phyloP scores from a whole-genome alignment of 2,113 vertebrate genomes.

The Gadus macrocephalus region DNA sequence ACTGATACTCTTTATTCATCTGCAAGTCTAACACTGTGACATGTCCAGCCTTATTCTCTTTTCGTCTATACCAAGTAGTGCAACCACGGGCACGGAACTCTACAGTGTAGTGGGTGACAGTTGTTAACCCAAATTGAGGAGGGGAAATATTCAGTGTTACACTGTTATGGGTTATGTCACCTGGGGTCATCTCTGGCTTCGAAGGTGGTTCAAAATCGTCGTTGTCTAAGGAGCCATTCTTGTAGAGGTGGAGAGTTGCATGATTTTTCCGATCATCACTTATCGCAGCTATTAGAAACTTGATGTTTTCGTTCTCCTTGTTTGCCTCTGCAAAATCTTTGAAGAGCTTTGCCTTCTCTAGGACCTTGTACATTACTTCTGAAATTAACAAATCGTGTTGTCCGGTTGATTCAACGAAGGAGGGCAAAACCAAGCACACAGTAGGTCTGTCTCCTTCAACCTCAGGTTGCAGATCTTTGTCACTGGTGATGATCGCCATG shows the following conservation, averaged over 20 bases:
- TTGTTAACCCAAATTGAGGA: conserved; percentile 30
- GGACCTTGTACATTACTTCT: not conserved
- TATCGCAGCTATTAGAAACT: conserved; percentile 27
- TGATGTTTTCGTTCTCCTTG: conserved; percentile 2
- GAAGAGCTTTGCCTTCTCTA: conserved; percentile 23
- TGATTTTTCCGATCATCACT: not conserved
- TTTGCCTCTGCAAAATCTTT: conserved; percentile 46
- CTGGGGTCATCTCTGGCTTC: conserved; percentile 28
- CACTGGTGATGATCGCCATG: too few species aligned
- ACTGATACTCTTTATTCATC: conserved; percentile 29
- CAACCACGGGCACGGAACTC: conserved; percentile 36
- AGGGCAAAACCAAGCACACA: conserved; percentile 47
- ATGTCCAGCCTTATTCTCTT: not conserved
- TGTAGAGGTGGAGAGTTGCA: conserved; percentile 32
- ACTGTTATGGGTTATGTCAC: too few species aligned
- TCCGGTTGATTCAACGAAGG: conserved; percentile 21
- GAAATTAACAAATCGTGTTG: too few species aligned
- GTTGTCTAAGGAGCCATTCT: not conserved
- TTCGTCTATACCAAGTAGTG: conserved; percentile 28
- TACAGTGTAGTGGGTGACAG: conserved; percentile 35
- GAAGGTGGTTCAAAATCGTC: conserved; percentile 41
- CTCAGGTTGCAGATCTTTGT: not conserved
- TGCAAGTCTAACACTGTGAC: conserved; percentile 33
- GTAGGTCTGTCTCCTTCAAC: not conserved
- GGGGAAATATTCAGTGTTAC: conserved; percentile 41